phyloP scores from a whole-genome alignment of 2,888 invertebrate species.

The Masnerella sp. region DNA sequence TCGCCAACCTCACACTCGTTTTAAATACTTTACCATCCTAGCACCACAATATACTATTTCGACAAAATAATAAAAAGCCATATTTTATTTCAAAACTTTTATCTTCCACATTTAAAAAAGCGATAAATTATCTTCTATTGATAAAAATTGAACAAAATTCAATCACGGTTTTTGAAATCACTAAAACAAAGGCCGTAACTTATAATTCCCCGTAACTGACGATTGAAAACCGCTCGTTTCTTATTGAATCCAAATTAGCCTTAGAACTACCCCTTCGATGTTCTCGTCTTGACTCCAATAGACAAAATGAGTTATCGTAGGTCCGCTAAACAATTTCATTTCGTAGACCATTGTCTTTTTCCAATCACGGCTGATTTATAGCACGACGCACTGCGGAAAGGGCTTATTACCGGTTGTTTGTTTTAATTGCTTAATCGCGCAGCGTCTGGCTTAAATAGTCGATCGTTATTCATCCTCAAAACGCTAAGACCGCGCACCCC shows the following conservation, averaged over 20 bases:
- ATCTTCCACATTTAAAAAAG: too few relatives aligned
- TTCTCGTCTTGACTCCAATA: conserved; percentile 15
- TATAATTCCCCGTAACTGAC: too few relatives aligned
- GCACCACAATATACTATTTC: too few relatives aligned
- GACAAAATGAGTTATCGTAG: conserved; percentile 33
- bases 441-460: conserved; percentile 64
- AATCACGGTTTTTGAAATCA: too few relatives aligned
- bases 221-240: too few relatives aligned
- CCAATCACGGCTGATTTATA: conserved; percentile 56
- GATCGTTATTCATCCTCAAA: conserved; percentile 67
- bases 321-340: conserved; percentile 51
- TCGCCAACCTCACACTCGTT: too few relatives aligned
- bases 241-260: conserved; percentile 25
- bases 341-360: conserved; percentile 54
- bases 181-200: too few relatives aligned
- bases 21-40: too few relatives aligned
- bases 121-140: too few relatives aligned
- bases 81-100: too few relatives aligned
- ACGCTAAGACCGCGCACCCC: conserved; percentile 51
- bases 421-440: conserved; percentile 70
- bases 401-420: conserved; percentile 62
- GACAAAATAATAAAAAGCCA: too few relatives aligned
- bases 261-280: conserved; percentile 39
- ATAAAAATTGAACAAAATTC: too few relatives aligned
- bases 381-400: conserved; percentile 31